These are phyloP conservation scores for Threskiornis aethiopicus DNA, from an alignment of 2,797 vertebrate species.

Conservation along the genomic window DNA sequence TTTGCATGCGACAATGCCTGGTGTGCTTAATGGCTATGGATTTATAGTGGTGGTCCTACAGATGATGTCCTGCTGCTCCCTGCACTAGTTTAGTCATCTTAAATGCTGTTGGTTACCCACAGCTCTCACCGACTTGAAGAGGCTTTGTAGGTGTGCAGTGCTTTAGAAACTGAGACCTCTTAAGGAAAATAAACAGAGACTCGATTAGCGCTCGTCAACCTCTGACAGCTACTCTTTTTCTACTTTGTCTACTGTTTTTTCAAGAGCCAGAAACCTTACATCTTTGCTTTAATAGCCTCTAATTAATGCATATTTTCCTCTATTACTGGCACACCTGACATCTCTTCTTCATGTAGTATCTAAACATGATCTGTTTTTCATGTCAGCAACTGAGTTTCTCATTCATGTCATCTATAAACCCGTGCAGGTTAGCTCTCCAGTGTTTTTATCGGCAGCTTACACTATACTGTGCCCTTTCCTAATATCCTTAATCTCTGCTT, in stretches of 20 bases:
- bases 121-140: neutral
- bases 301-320: neutral
- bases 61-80: neutral
- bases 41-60: neutral
- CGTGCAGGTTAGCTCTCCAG: neutral
- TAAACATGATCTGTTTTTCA: neutral
- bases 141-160: neutral
- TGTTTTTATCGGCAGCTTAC: slow-evolving; percentile 47
- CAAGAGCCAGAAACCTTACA: neutral
- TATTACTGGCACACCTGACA: neutral
- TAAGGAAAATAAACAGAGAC: neutral
- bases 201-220: neutral
- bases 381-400: neutral
- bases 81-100: neutral
- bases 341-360: neutral
- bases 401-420: neutral
- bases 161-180: neutral
- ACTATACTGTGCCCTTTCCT: neutral
- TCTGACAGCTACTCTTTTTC: neutral
- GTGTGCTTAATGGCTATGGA: neutral
- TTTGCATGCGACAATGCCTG: neutral
- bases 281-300: neutral
- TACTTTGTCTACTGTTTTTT: neutral
- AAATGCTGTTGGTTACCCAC: neutral
- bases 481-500: slow-evolving; percentile 56